A percentile compares a stretch with the other conserved stretches of the same genome.
Conservation (phyloP, 2,113 vertebrate genomes). For the Callithrix jacchus region DNA sequence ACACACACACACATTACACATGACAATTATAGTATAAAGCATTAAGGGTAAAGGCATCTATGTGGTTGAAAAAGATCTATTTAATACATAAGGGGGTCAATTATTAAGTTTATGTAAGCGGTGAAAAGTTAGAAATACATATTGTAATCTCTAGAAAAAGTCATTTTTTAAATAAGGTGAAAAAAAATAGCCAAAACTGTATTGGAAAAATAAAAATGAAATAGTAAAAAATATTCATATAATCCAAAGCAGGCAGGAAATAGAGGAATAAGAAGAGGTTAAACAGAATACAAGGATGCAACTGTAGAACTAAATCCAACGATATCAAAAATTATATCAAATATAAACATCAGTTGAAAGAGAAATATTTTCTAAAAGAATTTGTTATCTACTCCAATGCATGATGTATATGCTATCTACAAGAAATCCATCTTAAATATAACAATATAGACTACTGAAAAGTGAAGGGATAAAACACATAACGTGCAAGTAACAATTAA, state of each 20-base stretch:
- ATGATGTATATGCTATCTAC: background rate
- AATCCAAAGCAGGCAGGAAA: background rate
- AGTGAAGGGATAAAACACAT: background rate
- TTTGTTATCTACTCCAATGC: background rate
- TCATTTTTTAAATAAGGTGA: no score
- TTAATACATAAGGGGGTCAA: background rate
- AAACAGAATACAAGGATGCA: background rate
- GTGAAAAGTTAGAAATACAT: background rate
- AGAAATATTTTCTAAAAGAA: background rate
- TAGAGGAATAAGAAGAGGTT: background rate
- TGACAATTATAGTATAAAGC: background rate
- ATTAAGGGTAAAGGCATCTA: background rate
- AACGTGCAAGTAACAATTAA: background rate
- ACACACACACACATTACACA: no score
- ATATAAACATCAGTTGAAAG: background rate
- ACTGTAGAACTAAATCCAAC: background rate
- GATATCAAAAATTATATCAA: background rate
- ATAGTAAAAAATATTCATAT: no score
- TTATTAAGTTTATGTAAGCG: background rate
- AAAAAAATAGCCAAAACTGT: no score
- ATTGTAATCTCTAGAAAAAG: no score
- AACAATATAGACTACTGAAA: background rate
- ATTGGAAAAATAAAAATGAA: no score
- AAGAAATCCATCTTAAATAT: background rate
- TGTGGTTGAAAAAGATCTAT: background rate